Evolutionary conservation across 2,113 vertebrate species (phyloP).

Genomic region (Otolemur garnettii): DNA sequence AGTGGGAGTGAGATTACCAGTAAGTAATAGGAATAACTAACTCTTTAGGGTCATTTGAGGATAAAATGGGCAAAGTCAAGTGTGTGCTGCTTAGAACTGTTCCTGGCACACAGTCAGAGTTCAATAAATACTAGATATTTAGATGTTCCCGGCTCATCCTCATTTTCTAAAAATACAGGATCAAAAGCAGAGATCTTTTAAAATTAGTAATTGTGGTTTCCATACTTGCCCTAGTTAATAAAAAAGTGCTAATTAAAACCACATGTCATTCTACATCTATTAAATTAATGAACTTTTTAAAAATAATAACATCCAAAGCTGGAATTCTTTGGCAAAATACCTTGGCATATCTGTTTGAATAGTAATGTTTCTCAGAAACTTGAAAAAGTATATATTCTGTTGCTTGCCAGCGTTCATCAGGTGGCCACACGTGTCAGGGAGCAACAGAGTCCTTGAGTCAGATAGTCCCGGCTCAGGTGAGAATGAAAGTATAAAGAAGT

Average conservation of each 20-base stretch:
- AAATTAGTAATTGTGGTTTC: slow-evolving; percentile 23
- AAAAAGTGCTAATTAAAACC: slow-evolving; percentile 42
- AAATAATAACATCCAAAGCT: slow-evolving; percentile 38
- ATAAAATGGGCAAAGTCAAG: slow-evolving; percentile 2
- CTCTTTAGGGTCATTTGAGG: not conserved
- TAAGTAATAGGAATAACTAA: not conserved
- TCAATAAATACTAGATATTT: slow-evolving; percentile 10
- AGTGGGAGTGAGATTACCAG: not conserved
- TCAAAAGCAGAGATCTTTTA: not conserved
- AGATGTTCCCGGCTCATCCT: not conserved
- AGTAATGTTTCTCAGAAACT: slow-evolving; percentile 36
- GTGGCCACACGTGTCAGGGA: not conserved
- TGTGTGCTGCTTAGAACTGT: not conserved
- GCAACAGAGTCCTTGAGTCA: not conserved
- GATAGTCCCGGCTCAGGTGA: not conserved
- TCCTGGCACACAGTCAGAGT: not conserved
- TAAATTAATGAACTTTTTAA: slow-evolving; percentile 21
- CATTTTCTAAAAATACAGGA: slow-evolving; percentile 23
- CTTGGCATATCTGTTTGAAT: not conserved
- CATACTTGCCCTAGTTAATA: not conserved
- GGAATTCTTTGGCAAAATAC: not conserved
- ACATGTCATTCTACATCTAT: not conserved
- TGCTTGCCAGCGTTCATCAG: not conserved
- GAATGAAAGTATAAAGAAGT: not conserved
- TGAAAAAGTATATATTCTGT: not conserved